Base-by-base conservation (phyloP, 2,888 invertebrate genomes). In the Agrochola lota region DNA sequence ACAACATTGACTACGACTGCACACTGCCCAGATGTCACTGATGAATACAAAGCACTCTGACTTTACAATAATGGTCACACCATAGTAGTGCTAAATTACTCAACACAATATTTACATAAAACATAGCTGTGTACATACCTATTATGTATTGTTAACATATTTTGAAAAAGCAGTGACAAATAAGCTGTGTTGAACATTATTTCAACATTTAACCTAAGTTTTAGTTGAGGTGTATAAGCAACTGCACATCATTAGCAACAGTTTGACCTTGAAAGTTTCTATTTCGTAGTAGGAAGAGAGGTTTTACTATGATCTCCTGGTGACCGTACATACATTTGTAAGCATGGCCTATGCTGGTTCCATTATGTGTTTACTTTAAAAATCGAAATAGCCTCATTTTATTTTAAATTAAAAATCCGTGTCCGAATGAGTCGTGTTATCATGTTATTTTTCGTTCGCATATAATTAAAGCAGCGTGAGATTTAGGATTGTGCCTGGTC, bases 1-100 rank as follows among this genome's bases (percentile, higher is more conserved):
- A 77, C n/a, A 52, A 62, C 23, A 11, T 49, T 30, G 66, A 7
- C 46, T 63, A 40, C 35, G 20, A 12, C 15, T 68, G 43, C 40
- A 23, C 23, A n/a, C 3, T 57, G 30, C 17, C 8, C 59, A 49
- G 12, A 17, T 62, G n/a, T 43, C 20, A 52, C 62, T 62, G 76
- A 20, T 52, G 52, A 76, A 63, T 63, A 60, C n/a, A 76, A 75
- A 77, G 15, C 30, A 63, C 43, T 72, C 6, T 26, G 20, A 43
- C n/a, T 17, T 52, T 52, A 46, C 12, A 55, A 12, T 46, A 52
- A 17, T 30, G 20, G 26, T 57, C 35, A 46, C 62, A 43, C 40
- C n/a, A n/a, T n/a, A n/a, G n/a, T 46, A 57, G 12, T 74, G 20
- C 46, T 59, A 35, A 68, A 15, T 68, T 68, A 35, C 20, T 49